Conservation (phyloP, 2,888 invertebrate species). For the Sialis fuliginosa region DNA sequence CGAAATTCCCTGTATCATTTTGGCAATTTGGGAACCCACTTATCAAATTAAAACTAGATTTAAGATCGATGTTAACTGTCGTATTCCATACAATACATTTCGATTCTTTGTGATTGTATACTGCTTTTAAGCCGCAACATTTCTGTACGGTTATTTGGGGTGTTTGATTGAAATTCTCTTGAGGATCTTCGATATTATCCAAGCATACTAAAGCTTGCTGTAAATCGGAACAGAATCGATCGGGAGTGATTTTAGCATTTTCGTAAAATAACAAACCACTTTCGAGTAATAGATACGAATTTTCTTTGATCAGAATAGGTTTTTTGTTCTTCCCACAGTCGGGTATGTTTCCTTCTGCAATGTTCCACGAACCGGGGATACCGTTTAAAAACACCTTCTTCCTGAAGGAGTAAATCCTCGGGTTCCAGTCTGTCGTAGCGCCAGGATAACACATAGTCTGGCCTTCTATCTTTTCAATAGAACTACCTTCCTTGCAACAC, state of each 20-base stretch:
- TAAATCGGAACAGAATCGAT: constrained; percentile 50
- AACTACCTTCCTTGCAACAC: constrained; percentile 35
- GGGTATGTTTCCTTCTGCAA: constrained; percentile 20
- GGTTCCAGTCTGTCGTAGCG: constrained; percentile 27
- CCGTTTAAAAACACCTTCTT: constrained; percentile 23
- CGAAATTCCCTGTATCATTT: constrained; percentile 26
- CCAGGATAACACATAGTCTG: too few relatives aligned
- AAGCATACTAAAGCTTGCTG: constrained; percentile 44
- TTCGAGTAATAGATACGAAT: constrained; percentile 21
- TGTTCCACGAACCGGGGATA: constrained; percentile 32
- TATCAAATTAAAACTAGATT: constrained; percentile 15
- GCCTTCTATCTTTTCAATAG: constrained; percentile 18
- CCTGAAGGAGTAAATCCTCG: constrained; percentile 36
- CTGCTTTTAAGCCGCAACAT: constrained; percentile 51
- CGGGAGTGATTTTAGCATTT: constrained; percentile 25
- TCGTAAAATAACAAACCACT: constrained; percentile 39
- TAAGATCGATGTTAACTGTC: constrained; percentile 17
- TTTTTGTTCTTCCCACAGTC: constrained; percentile 25
- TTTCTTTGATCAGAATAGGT: constrained; percentile 17
- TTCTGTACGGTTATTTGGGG: constrained; percentile 31
- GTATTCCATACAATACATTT: constrained; percentile 26
- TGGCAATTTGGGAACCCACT: constrained; percentile 37
- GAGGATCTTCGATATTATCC: constrained; percentile 21
- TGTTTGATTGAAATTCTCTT: constrained; percentile 19
- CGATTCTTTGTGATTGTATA: constrained; percentile 36